Evolutionary conservation across 2,888 invertebrate species (phyloP).

Genomic region (Pristionchus arcanus): DNA sequence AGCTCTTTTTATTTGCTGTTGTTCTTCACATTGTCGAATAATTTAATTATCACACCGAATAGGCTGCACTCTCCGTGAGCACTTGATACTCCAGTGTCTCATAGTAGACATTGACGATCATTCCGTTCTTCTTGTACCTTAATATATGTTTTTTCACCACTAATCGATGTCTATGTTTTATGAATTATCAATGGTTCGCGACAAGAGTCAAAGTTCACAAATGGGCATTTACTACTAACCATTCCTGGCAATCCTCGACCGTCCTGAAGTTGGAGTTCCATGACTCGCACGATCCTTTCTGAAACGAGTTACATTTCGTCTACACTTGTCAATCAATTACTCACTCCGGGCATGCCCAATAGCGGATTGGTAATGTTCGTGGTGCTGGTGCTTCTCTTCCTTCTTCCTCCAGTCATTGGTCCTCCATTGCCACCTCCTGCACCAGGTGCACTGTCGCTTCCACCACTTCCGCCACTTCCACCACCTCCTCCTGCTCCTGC

Average conservation of each 20-base stretch:
- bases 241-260: conserved; percentile 42
- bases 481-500: background rate
- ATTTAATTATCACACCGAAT: background rate
- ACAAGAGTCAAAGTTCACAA: background rate
- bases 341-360: background rate
- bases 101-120: conserved; percentile 53
- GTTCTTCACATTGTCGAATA: background rate
- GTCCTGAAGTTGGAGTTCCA: conserved; percentile 52
- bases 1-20: background rate
- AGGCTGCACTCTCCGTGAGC: conserved; percentile 40
- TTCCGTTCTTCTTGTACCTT: conserved; percentile 55
- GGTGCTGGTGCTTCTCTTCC: background rate
- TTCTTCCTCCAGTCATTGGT: background rate
- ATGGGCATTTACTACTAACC: background rate
- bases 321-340: background rate
- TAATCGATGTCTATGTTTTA: too few species aligned
- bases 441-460: too few species aligned
- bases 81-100: conserved; percentile 49
- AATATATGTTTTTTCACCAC: background rate
- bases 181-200: too few species aligned
- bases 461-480: too few species aligned
- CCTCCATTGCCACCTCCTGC: background rate
- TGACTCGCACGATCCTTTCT: conserved; percentile 47
- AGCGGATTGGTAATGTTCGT: background rate
- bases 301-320: background rate